These are phyloP conservation scores for Ictalurus furcatus DNA, from an alignment of 2,113 vertebrate species.

Conservation along the genomic window DNA sequence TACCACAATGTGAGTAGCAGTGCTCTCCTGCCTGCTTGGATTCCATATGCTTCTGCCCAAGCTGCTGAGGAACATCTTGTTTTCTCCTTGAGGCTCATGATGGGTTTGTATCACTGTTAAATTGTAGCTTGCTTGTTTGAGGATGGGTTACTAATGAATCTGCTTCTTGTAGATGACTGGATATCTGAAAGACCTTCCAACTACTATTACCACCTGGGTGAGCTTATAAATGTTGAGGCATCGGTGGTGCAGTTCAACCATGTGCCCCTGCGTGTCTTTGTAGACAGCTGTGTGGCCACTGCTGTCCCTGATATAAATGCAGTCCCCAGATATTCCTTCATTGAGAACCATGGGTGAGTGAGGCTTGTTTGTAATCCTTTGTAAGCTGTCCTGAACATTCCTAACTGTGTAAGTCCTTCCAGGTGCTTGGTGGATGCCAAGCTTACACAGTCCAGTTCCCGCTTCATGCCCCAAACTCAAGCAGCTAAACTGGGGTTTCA, in stretches of 20 bases:
- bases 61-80: conserved; percentile 47
- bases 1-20: conserved; percentile 62
- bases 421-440: conserved; percentile 50
- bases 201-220: conserved; percentile 45
- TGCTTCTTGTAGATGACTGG: conserved; percentile 40
- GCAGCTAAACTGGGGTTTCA: conserved; percentile 37
- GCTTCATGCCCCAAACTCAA: conserved; percentile 36
- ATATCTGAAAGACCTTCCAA: conserved; percentile 21
- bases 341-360: conserved; percentile 55
- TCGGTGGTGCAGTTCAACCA: conserved; percentile 58
- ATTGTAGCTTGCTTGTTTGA: neutral
- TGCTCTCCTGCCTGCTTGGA: conserved; percentile 59
- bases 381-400: too few relatives aligned
- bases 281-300: conserved; percentile 68
- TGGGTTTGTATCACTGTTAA: conserved; percentile 1
- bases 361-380: neutral
- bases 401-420: neutral
- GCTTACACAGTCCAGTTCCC: conserved; percentile 33
- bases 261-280: conserved; percentile 62
- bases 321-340: conserved; percentile 46
- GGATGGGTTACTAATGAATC: neutral
- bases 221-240: conserved; percentile 60
- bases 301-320: conserved; percentile 26
- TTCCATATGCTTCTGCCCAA: conserved; percentile 13
- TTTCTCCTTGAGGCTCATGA: conserved; percentile 70